Base-by-base conservation (phyloP, 2,888 invertebrate species). In the Temnothorax ravouxi region DNA sequence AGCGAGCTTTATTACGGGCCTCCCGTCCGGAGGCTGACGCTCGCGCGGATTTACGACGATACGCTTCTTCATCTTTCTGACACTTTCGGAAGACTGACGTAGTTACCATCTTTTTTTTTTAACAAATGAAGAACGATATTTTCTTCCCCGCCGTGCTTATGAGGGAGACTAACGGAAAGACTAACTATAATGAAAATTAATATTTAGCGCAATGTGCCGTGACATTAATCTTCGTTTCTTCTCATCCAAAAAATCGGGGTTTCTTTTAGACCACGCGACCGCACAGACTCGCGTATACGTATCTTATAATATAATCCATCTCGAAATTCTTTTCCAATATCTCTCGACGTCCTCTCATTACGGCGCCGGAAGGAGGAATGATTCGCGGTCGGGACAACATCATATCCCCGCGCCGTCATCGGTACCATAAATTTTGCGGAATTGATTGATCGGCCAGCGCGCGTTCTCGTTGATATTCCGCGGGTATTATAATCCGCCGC, bases 321-420 rank as follows among this genome's bases (percentile, higher is more conserved):
- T 11, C 18, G 71, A 44, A 25, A 76, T 52, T 64, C 25, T 59
- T 11, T 62, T 15, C 61, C 29, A 56, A 76, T 85, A 71, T 74
- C 74, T 66, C 79, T 41, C 66, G 41, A 67, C 41, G 13, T 3
- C 62, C 66, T n/a, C 64, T 76, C 59, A 61, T 59, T 38, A 11
- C 38, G 47, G 18, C 72, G 50, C 38, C 71, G 47, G n/a, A 34
- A 21, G 47, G 9, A 59, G 25, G 15, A 13, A 71, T 61, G 72
- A 80, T 71, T 61, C 47, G 59, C 47, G 47, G 2, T 18, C 44
- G 44, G 25, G 47, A 21, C 44, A 47, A 25, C 61, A 50, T 83
- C 76, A 75, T 74, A 85, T 88, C 47, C 59, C 44, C 66, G 34
- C 62, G 18, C 62, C 79, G 83, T 85, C 88, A 85, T 88, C 85